phyloP scores from a whole-genome alignment of 2,113 vertebrate genomes.

The Catagonus wagneri region DNA sequence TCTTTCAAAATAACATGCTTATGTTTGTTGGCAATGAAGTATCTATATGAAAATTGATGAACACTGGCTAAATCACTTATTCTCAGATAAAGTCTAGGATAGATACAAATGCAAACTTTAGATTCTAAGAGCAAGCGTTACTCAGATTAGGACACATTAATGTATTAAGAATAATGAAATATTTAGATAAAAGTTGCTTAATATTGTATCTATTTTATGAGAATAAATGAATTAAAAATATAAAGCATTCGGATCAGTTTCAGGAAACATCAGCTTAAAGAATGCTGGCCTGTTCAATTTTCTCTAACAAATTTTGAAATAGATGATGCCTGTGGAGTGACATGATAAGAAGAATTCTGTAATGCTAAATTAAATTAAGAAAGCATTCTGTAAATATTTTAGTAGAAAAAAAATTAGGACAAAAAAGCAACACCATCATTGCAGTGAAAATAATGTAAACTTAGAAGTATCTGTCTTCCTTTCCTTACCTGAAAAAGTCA shows the following conservation, averaged over 20 bases:
- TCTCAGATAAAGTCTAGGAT: not conserved
- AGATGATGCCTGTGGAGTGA: not conserved
- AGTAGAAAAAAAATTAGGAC: not conserved
- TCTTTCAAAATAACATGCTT: not conserved
- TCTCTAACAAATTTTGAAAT: not conserved
- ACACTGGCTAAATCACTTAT: not conserved
- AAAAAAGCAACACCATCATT: not conserved
- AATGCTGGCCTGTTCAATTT: not conserved
- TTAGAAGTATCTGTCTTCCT: not conserved
- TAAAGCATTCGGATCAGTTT: slow-evolving; percentile 13
- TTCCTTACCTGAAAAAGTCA: not conserved
- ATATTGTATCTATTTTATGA: not conserved
- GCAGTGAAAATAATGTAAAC: not conserved
- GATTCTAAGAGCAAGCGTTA: not conserved
- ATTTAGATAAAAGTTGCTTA: not conserved
- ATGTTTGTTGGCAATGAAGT: not conserved
- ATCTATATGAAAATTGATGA: not conserved
- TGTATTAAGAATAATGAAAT: not conserved
- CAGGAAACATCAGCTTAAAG: not conserved
- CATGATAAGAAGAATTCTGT: not conserved
- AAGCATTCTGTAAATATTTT: not conserved
- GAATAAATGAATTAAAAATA: slow-evolving; percentile 38
- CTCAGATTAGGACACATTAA: not conserved
- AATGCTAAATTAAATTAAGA: slow-evolving; percentile 18
- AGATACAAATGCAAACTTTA: not conserved